Evolutionary conservation across 2,797 vertebrate species (phyloP).

Genomic region (Phrynocephalus guinanensis): DNA sequence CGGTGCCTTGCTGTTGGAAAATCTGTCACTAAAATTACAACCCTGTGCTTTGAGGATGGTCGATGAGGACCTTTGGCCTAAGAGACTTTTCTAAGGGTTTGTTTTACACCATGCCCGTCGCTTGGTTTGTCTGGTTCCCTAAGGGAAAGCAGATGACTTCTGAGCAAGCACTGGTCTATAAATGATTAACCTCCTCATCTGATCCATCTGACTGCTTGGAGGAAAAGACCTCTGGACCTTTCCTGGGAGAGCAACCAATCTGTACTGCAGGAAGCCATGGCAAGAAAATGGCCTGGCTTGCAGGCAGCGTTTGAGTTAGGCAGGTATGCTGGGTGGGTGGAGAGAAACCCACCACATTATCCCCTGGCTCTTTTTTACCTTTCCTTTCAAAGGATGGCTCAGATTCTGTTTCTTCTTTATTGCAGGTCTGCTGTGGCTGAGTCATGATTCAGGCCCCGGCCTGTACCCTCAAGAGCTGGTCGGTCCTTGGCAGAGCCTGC

Average conservation of each 20-base stretch:
- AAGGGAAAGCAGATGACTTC: slow-evolving; percentile 27
- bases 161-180: slow-evolving; percentile 44
- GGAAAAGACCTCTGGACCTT: slow-evolving; percentile 77
- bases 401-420: background rate
- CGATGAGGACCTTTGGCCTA: background rate
- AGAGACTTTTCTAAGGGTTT: background rate
- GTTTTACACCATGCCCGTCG: slow-evolving; percentile 15
- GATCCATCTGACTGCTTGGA: slow-evolving; percentile 50
- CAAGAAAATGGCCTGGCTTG: slow-evolving; percentile 38
- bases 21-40: background rate
- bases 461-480: slow-evolving; percentile 38
- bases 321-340: background rate
- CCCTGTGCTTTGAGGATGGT: background rate
- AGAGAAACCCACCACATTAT: background rate
- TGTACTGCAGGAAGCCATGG: slow-evolving; percentile 5
- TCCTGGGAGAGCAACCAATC: slow-evolving; percentile 31
- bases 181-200: slow-evolving; percentile 68
- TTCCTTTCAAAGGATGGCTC: background rate
- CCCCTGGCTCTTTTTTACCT: background rate
- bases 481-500: slow-evolving; percentile 29
- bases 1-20: background rate
- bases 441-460: slow-evolving; percentile 41
- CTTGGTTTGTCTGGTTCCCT: background rate
- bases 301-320: background rate
- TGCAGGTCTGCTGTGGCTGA: slow-evolving; percentile 37